Evolutionary conservation across 1,140 invertebrate species (phyloP).

Genomic region (Conus betulinus): DNA sequence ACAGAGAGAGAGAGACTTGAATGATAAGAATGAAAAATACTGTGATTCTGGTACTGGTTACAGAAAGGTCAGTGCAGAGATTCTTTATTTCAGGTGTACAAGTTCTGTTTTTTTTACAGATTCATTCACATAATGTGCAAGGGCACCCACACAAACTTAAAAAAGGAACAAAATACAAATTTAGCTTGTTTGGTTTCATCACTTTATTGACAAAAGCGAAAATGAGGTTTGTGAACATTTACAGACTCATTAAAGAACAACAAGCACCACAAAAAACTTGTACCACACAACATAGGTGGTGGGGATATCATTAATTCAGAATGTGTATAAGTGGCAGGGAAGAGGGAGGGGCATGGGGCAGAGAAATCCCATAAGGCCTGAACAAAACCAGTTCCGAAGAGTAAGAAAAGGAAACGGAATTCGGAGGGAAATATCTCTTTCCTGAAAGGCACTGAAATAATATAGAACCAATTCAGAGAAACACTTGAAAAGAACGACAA

Average conservation of each 20-base stretch:
- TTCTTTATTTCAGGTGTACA: too few species aligned
- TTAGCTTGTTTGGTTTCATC: background rate
- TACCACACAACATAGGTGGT: background rate
- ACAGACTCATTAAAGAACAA: background rate
- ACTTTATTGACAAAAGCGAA: conserved; percentile 8
- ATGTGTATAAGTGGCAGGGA: background rate
- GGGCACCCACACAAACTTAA: too few species aligned
- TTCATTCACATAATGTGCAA: too few species aligned
- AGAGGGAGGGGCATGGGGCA: background rate
- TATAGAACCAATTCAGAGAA: background rate
- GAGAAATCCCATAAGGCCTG: background rate
- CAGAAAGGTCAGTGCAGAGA: too few species aligned
- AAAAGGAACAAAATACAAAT: background rate
- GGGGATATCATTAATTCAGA: background rate
- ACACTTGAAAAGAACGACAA: too few species aligned
- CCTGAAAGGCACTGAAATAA: conserved; percentile 3
- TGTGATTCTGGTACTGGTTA: too few species aligned
- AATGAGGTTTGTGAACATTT: background rate
- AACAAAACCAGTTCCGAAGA: background rate
- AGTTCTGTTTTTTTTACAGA: too few species aligned
- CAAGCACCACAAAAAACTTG: conserved; percentile 1
- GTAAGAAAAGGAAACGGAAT: background rate
- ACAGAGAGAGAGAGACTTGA: too few species aligned
- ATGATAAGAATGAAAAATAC: too few species aligned
- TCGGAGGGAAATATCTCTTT: background rate